Percentiles rank a stretch among this genome's conserved stretches.
Conservation (phyloP, 2,888 invertebrate species). For the Yponomeuta cagnagella region DNA sequence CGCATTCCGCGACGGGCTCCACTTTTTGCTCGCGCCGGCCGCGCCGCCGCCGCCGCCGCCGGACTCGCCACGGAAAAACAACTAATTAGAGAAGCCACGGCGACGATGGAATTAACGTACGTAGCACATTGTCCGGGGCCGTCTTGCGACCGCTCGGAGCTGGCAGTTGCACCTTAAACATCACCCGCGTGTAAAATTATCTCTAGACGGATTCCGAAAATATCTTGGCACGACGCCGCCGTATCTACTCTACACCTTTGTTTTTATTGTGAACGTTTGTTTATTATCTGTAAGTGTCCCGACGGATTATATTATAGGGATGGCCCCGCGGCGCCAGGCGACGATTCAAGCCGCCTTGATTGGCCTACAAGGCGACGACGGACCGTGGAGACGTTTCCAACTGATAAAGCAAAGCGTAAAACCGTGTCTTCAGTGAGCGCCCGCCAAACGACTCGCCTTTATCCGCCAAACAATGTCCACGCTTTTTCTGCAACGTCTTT, state of each 20-base stretch:
- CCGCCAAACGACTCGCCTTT: background rate
- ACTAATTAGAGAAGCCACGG: conserved; percentile 68
- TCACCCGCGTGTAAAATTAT: conserved; percentile 24
- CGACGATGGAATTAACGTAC: conserved; percentile 57
- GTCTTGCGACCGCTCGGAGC: conserved; percentile 22
- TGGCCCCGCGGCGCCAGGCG: conserved; percentile 3
- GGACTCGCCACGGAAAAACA: conserved; percentile 35
- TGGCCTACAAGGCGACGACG: background rate
- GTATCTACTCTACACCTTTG: conserved; percentile 9
- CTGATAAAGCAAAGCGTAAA: conserved; percentile 11
- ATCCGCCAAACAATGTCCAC: background rate
- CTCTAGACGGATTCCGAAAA: conserved; percentile 30
- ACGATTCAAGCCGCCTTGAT: background rate
- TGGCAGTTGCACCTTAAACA: conserved; percentile 10
- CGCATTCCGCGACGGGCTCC: conserved; percentile 68
- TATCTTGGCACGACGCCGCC: conserved; percentile 32
- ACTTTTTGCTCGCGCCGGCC: conserved; percentile 58
- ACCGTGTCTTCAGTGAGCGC: conserved; percentile 6
- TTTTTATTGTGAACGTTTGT: conserved; percentile 7
- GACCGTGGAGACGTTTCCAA: conserved; percentile 10
- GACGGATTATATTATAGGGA: background rate
- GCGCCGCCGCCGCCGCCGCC: conserved; percentile 18
- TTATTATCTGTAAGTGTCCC: conserved; percentile 11
- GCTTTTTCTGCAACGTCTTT: conserved; percentile 1
- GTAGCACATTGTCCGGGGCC: conserved; percentile 45